Percentiles rank a stretch among this genome's conserved stretches.
These are phyloP conservation scores for Ptilorrhoa leucosticta DNA, from an alignment of 2,113 vertebrate species.

Conservation along the genomic window DNA sequence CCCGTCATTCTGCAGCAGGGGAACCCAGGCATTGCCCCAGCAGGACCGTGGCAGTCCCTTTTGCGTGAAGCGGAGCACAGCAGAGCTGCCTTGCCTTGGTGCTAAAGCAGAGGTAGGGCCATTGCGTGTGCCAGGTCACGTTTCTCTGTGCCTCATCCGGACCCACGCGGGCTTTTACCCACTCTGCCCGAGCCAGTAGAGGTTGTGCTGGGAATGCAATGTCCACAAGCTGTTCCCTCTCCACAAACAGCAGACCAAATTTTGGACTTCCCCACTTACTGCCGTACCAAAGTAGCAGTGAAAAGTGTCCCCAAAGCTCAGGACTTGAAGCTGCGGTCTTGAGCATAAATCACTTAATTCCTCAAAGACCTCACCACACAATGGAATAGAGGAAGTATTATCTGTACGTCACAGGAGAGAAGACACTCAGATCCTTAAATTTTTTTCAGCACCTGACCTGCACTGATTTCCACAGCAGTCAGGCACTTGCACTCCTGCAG, in stretches of 20 bases:
- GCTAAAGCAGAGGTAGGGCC: neutral
- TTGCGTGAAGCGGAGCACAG: neutral
- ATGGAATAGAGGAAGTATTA: neutral
- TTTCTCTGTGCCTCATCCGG: neutral
- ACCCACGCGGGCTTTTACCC: neutral
- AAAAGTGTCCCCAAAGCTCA: neutral
- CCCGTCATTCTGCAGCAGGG: neutral
- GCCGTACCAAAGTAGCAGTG: neutral
- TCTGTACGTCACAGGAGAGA: neutral
- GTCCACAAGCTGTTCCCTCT: neutral
- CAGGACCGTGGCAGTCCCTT: fast-evolving
- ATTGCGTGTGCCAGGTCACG: fast-evolving
- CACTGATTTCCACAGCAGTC: constrained; percentile 19
- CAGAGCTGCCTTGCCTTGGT: neutral
- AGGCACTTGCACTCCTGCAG: constrained; percentile 35
- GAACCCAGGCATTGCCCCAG: neutral
- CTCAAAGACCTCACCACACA: neutral
- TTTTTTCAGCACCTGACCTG: constrained; percentile 12
- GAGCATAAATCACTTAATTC: neutral
- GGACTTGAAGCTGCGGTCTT: neutral
- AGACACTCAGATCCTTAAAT: neutral
- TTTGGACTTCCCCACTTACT: neutral
- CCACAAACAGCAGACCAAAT: neutral
- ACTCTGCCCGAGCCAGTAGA: neutral
- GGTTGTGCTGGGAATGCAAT: neutral